These are phyloP conservation scores for Ptychobarbus kaznakovi DNA, from an alignment of 2,797 vertebrate genomes.

Conservation along the genomic window DNA sequence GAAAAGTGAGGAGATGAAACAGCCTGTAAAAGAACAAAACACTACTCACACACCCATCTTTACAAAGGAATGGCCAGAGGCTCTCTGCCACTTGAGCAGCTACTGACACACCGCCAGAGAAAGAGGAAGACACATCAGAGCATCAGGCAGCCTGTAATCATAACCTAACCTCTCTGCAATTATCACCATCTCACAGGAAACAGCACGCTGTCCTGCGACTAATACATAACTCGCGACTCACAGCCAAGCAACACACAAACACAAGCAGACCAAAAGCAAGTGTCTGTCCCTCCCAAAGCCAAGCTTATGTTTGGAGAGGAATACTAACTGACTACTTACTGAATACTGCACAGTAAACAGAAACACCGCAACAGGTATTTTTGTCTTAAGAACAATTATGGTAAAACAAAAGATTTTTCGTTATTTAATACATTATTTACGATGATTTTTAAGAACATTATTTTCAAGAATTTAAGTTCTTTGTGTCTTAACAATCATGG, in stretches of 20 bases:
- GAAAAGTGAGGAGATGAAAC: constrained; percentile 4
- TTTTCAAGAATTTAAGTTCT: too few relatives aligned
- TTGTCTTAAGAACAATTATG: not conserved
- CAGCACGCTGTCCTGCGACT: constrained; percentile 70
- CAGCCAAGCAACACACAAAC: constrained; percentile 55
- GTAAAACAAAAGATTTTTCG: not conserved
- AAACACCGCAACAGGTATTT: too few relatives aligned
- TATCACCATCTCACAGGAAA: constrained; percentile 77
- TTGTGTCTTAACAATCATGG: not conserved
- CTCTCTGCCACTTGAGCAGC: constrained; percentile 45
- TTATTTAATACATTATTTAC: too few relatives aligned
- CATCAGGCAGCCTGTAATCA: constrained; percentile 80
- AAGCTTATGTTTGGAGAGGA: not conserved
- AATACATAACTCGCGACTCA: constrained; percentile 67
- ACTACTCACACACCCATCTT: constrained; percentile 22
- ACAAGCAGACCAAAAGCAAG: not conserved
- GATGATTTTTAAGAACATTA: too few relatives aligned
- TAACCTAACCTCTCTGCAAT: constrained; percentile 78
- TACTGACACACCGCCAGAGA: not conserved
- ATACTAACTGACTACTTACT: not conserved
- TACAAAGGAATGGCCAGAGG: constrained; percentile 61
- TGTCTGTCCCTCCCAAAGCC: not conserved
- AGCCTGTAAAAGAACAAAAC: constrained; percentile 5
- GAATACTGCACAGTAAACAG: not conserved
- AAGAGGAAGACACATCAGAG: constrained; percentile 74